phyloP scores from a whole-genome alignment of 2,797 vertebrate genomes.

The Scleropages formosus region DNA sequence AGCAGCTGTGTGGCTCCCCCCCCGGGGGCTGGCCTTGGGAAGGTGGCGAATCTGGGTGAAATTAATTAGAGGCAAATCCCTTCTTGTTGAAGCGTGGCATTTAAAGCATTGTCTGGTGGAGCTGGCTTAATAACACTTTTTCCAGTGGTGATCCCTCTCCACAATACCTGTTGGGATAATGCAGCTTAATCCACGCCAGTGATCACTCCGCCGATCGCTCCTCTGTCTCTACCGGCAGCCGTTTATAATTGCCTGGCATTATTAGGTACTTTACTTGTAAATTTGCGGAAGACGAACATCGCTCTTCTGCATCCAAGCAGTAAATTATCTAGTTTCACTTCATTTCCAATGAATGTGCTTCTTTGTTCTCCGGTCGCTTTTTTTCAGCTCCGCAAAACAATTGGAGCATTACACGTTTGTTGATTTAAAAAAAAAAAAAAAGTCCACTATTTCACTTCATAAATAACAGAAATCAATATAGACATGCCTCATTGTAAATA shows the following conservation, averaged over 20 bases:
- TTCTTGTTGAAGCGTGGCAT: conserved; percentile 73
- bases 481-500: conserved; percentile 55
- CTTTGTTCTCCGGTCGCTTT: not conserved
- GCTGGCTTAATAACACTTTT: conserved; percentile 66
- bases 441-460: conserved; percentile 51
- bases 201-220: conserved; percentile 54
- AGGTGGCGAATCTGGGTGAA: conserved; percentile 62
- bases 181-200: conserved; percentile 71
- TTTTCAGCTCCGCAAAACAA: conserved; percentile 32
- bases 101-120: conserved; percentile 72
- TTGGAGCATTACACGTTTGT: conserved; percentile 46
- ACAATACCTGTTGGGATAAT: conserved; percentile 60
- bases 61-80: conserved; percentile 77
- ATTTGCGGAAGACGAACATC: conserved; percentile 73
- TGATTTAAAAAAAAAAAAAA: conserved; percentile 23
- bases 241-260: conserved; percentile 76
- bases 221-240: conserved; percentile 66
- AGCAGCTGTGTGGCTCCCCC: conserved; percentile 47
- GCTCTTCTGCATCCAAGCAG: conserved; percentile 77
- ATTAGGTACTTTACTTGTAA: conserved; percentile 79
- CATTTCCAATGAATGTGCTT: conserved; percentile 64
- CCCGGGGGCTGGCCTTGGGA: conserved; percentile 59
- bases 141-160: conserved; percentile 54
- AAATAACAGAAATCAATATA: conserved; percentile 53
- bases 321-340: conserved; percentile 78